Percentiles rank a stretch among this genome's conserved stretches.
phyloP scores from a whole-genome alignment of 1,140 invertebrate species.

The Whitmania pigra region DNA sequence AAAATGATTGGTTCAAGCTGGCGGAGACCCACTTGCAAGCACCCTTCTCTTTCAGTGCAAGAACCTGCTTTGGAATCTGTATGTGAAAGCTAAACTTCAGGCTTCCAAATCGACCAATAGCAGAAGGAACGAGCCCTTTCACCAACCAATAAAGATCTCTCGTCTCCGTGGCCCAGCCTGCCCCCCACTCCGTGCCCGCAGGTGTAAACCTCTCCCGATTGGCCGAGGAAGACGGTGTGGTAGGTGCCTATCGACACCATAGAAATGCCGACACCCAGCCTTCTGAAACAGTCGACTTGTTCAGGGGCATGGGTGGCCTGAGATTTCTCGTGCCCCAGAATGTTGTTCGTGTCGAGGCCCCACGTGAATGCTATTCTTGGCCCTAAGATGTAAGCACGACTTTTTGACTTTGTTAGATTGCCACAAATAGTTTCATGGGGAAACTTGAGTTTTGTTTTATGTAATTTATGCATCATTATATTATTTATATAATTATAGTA shows the following conservation, averaged over 20 bases:
- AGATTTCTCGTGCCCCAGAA: slow-evolving; percentile 49
- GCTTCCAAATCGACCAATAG: background rate
- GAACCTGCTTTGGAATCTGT: background rate
- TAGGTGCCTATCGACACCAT: slow-evolving; percentile 55
- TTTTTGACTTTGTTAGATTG: background rate
- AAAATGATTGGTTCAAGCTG: background rate
- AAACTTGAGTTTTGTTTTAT: background rate
- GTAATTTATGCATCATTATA: background rate
- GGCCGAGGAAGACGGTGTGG: slow-evolving; percentile 55
- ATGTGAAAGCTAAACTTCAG: background rate
- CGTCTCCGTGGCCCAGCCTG: slow-evolving; percentile 52
- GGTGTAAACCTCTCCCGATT: slow-evolving; percentile 49
- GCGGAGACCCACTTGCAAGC: background rate
- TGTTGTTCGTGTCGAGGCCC: slow-evolving; percentile 62
- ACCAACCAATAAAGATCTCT: slow-evolving; percentile 45
- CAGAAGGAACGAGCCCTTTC: slow-evolving; percentile 22
- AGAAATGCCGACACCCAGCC: slow-evolving; percentile 18
- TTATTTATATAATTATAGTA: no score
- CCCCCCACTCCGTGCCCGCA: slow-evolving; percentile 63
- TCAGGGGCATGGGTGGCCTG: slow-evolving; percentile 45
- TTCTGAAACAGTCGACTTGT: slow-evolving; percentile 46
- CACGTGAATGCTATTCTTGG: slow-evolving; percentile 48
- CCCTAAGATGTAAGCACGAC: slow-evolving; percentile 25
- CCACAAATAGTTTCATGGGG: background rate
- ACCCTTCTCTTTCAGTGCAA: background rate